Base-by-base conservation (phyloP, 2,888 invertebrate genomes). In the Macaria notata region DNA sequence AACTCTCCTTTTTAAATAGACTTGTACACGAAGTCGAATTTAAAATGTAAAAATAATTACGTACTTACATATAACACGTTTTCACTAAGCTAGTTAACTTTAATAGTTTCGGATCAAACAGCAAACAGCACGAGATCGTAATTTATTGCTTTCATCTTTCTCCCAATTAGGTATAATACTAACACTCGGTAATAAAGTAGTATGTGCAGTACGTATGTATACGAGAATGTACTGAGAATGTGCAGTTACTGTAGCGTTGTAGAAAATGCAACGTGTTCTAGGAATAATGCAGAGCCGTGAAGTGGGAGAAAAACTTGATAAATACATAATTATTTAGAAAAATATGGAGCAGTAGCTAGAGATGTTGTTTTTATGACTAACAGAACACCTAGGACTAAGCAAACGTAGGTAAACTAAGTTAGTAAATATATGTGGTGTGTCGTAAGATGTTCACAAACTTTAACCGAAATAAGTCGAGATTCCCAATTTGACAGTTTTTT, bases 251-350 rank as follows among this genome's bases (percentile, higher is more conserved):
- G 41, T 41, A 41, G 9, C 33, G 33, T 36, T 7, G 7, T 9
- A 41, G 41, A n/a, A 41, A 8, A 41, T 4, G 41, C 9, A 41
- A 9, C 9, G 1, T 5, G 5, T 41, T n/a, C 9, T 41, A n/a
- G 4, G 8, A 41, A 41, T 41, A n/a, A n/a, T 9, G 41, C n/a
- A 4, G 41, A 41, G 41, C 41, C 41, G 41, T 41, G 41, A 41
- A 41, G n/a, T 8, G 5, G 31, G 41, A 52, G 46, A 52, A 46
- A 46, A 46, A 46, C 30, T 45, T 38, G 29, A 38, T 29, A 51
- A 9, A 8, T 41, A 41, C 9, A 6, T 36, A 36, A 36, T 36
- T 36, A 36, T 36, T 36, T 36, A 36, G 5, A 2, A 36, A 4
- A 7, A 36, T 6, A 36, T 36, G 7, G 7, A 7, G 5, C 7